Conservation (phyloP, 2,888 invertebrate species). For the Teleiodes luculella region DNA sequence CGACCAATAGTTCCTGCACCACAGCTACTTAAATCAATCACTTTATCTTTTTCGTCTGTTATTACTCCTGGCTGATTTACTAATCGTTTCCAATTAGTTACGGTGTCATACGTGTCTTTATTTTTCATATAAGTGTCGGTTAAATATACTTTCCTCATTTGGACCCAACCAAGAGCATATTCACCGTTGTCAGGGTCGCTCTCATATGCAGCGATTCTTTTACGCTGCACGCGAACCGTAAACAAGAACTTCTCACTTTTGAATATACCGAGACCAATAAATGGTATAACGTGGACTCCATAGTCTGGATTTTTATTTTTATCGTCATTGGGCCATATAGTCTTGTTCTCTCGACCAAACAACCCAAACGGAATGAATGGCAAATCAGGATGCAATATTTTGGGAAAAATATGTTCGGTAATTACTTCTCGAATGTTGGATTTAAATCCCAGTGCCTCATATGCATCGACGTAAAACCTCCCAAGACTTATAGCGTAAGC, state of each 20-base stretch:
- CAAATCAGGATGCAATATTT: not conserved
- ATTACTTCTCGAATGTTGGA: not conserved
- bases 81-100: not conserved
- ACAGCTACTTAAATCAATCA: not conserved
- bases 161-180: not conserved
- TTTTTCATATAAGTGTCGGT: not conserved
- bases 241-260: not conserved
- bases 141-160: constrained; percentile 1
- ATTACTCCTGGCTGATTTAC: not conserved
- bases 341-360: not conserved
- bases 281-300: not conserved
- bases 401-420: not conserved
- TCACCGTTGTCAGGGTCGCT: not conserved
- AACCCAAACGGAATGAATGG: not conserved
- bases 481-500: not conserved
- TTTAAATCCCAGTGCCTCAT: not conserved
- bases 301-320: not conserved
- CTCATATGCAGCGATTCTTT: not conserved
- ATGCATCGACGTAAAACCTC: not conserved
- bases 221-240: not conserved
- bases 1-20: not conserved
- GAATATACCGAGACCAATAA: not conserved
- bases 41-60: not conserved
- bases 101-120: not conserved
- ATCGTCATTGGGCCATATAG: not conserved